Conservation (phyloP, 1,140 invertebrate genomes). For the Heliothis virescens region DNA sequence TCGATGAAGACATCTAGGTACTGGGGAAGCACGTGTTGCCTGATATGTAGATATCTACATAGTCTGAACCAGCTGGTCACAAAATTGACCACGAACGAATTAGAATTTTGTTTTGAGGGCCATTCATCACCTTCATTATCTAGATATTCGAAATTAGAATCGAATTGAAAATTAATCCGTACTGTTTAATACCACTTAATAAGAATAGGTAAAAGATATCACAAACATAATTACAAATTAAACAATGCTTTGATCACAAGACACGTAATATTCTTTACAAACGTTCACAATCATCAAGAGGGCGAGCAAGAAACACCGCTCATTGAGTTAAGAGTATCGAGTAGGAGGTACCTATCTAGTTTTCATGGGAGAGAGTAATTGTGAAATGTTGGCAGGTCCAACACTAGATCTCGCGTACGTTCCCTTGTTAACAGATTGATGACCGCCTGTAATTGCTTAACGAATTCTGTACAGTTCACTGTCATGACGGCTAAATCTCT, state of each 20-base stretch:
- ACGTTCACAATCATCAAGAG: background rate
- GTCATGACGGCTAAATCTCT: constrained; percentile 2
- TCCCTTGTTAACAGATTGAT: constrained; percentile 38
- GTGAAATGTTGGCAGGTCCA: constrained; percentile 41
- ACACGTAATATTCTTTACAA: background rate
- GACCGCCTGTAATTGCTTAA: background rate
- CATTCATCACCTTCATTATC: background rate
- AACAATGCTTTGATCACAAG: background rate
- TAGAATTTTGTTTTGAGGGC: background rate
- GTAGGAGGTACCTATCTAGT: too few relatives aligned
- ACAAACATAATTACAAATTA: background rate
- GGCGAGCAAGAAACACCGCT: constrained; percentile 1
- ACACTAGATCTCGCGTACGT: constrained; percentile 4
- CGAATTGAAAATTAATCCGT: constrained; percentile 1
- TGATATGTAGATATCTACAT: background rate
- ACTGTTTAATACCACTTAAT: constrained; percentile 6
- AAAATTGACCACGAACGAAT: background rate
- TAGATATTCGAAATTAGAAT: constrained; percentile 19
- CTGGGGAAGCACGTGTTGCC: background rate
- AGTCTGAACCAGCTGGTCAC: background rate
- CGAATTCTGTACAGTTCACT: constrained; percentile 39
- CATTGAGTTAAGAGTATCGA: constrained; percentile 23
- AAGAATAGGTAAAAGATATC: background rate
- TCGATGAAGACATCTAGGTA: constrained; percentile 31
- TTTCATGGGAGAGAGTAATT: constrained; percentile 20